Evolutionary conservation across 1,140 invertebrate genomes (phyloP), one percentile per base, ranked within the genome.

Genomic region (Scaptodrosophila lebanonensis): DNA sequence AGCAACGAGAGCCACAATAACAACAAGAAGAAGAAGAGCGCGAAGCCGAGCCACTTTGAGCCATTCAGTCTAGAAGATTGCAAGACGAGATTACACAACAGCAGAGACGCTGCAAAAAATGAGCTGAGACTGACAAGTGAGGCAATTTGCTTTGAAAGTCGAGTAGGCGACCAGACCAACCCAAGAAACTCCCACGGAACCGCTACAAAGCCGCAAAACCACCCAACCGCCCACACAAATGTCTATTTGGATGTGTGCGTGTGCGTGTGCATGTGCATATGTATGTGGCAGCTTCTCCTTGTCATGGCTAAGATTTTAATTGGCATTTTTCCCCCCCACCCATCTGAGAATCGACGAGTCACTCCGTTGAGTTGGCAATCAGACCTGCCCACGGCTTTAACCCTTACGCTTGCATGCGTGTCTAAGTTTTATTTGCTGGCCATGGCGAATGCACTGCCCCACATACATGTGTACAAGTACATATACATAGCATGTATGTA

Each of bases 371-470:
- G n/a, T n/a, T n/a, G n/a, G n/a, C n/a, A n/a, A n/a, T n/a, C n/a
- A n/a, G n/a, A n/a, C n/a, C n/a, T 43, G 29, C 50, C 13, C 33
- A 15, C 38, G 29, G 8, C 32, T 33, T 33, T 29, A 20, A 18
- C 36, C 38, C 29, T 35, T 38, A 15, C 25, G n/a, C 22, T n/a
- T 42, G 11, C 40, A 45, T 56, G 75, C 73, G 68, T 79, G 73
- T 75, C 73, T 79, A 79, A 79, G 69, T 79, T 79, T 79, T 82
- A 79, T 79, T 79, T 82, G 75, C 75, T 69, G 75, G 75, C 69
- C 75, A 66, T 82, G 75, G 43, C 75, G 75, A 79, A 79, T 62
- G 39, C 44, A 15, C 8, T 33, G 12, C 32, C 32, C 32, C 12
- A 8, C 3, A 25, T 8, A 3, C 22, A 4, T 25, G 22, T 25